Evolutionary conservation across 64 coral and sea anemone genomes (phyloP), one percentile per base, ranked within the genome.

Genomic region (Actinia tenebrosa): DNA sequence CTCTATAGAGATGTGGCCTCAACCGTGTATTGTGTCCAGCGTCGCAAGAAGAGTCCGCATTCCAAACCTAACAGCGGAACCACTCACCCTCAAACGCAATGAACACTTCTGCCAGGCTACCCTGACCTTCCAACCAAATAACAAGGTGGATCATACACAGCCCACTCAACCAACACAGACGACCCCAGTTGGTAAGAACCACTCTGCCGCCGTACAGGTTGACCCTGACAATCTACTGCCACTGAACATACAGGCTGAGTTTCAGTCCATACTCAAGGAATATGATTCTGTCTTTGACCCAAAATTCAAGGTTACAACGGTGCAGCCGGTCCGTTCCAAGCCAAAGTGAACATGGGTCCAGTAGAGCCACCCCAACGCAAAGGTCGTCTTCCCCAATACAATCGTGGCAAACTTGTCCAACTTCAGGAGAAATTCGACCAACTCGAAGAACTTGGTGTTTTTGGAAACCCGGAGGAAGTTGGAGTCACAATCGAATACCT

Each of bases 341-440:
- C 87, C 26, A 44, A 89, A 26, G 87, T 89, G n/a, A 89, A 89
- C 60, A 89, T 89, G 87, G 87, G 87, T 27, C 87, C 60, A 5
- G 87, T 82, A 4, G 53, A 88, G 25, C 87, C 87, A 1, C 72
- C 87, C 9, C 87, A 88, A 47, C 77, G 78, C 6, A 89, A 89
- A 64, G 81, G 81, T 59, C 84, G 77, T 54, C 44, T 91, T 42
- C 90, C 84, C 23, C 85, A 87, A 45, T 91, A 91, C 23, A 42
- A 11, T 77, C 90, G 69, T 25, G 77, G 77, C 44, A 91, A 90
- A 60, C 82, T 90, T 10, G 59, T 91, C 3, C 19, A 87, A 20
- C 44, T 91, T 17, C 84, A 91, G 46, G 77, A 91, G 15, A 63
- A 71, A 53, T 91, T 91, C 44, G 89, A 91, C 27, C 52, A 91